These are phyloP conservation scores for Yponomeuta sedellus DNA, from an alignment of 2,888 invertebrate genomes.

Conservation along the genomic window DNA sequence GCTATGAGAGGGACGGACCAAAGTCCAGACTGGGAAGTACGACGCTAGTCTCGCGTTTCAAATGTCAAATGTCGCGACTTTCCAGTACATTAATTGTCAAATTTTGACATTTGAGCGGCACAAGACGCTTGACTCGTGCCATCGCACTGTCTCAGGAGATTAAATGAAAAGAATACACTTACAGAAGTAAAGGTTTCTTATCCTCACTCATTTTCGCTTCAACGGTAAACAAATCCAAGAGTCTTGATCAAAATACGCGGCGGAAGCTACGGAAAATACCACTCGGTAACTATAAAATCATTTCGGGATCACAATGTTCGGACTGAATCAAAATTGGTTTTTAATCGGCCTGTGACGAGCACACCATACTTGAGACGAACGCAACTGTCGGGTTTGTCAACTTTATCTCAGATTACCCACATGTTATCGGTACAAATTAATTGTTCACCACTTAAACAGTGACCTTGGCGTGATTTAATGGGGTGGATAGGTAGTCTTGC, in stretches of 20 bases:
- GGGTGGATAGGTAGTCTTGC: no score
- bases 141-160: no score
- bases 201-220: constrained; percentile 40
- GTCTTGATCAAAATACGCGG: no score
- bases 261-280: not conserved
- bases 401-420: constrained; percentile 6
- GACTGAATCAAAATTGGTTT: not conserved
- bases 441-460: not conserved
- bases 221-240: not conserved
- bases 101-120: no score
- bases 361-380: not conserved
- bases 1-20: no score
- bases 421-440: constrained; percentile 5
- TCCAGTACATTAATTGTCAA: no score
- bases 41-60: no score
- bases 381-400: constrained; percentile 5
- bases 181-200: constrained; percentile 50
- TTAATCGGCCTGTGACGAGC: not conserved
- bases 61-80: no score
- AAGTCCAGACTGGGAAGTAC: no score
- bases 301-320: not conserved
- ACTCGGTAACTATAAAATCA: not conserved
- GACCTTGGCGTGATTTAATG: not conserved
- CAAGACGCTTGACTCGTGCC: no score
- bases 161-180: constrained; percentile 31